A percentile compares a stretch with the other conserved stretches of the same genome.
Conservation (phyloP, 1,140 invertebrate species). For the Neodiprion lecontei region DNA sequence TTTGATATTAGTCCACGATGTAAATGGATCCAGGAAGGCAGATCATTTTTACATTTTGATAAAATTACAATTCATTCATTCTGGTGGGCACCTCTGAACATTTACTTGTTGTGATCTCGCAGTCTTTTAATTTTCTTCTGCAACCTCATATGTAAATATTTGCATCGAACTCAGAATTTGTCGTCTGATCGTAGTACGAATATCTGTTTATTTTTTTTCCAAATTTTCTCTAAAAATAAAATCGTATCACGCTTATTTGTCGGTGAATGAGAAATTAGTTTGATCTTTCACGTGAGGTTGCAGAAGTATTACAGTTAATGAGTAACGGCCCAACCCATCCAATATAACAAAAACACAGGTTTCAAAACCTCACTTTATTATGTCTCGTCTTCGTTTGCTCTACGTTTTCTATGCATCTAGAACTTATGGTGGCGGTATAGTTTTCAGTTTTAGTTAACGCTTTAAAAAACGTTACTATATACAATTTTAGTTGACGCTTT, state of each 20-base stretch:
- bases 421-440: constrained; percentile 48
- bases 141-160: not conserved
- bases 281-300: not conserved
- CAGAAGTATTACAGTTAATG: constrained; percentile 5
- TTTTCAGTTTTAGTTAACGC: constrained; percentile 38
- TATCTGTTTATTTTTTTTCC: no score
- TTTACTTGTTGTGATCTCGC: not conserved
- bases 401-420: constrained; percentile 35
- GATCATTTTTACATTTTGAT: not conserved
- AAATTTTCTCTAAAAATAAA: no score
- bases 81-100: not conserved
- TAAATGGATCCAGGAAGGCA: no score
- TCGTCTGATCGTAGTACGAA: not conserved
- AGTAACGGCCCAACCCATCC: constrained; percentile 32
- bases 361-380: constrained; percentile 22
- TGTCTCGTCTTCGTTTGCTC: constrained; percentile 29
- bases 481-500: constrained; percentile 31
- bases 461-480: constrained; percentile 23
- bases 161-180: not conserved
- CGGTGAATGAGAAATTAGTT: not conserved
- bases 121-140: not conserved
- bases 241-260: no score
- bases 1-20: not conserved
- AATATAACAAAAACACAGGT: constrained; percentile 18
- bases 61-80: not conserved